phyloP scores from a whole-genome alignment of 2,888 invertebrate genomes.

The Neoitamus cyanurus region DNA sequence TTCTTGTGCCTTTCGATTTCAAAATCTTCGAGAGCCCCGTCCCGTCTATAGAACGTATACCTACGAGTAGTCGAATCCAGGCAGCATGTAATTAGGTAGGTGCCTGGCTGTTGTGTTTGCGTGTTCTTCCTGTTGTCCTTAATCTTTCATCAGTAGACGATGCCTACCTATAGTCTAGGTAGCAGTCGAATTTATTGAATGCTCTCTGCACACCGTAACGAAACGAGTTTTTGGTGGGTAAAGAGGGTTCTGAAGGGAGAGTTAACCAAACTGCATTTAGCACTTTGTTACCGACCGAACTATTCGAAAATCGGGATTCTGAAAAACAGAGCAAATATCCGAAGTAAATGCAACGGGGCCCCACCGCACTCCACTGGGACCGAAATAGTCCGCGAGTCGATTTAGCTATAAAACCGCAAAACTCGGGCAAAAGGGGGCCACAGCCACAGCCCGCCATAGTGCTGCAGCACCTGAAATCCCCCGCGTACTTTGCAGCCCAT shows the following conservation, averaged over 20 bases:
- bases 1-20: neutral
- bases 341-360: constrained; percentile 1
- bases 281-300: neutral
- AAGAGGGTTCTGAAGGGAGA: neutral
- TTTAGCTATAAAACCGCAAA: neutral
- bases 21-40: neutral
- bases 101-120: neutral
- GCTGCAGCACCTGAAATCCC: neutral
- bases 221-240: neutral
- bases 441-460: neutral
- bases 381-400: neutral
- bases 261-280: neutral
- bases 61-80: neutral
- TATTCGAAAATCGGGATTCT: neutral
- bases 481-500: neutral
- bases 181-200: neutral
- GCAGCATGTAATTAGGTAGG: neutral
- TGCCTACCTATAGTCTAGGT: neutral
- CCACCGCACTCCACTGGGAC: neutral
- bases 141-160: neutral
- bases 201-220: neutral
- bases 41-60: neutral
- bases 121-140: neutral
- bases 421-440: neutral
- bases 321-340: neutral